A percentile compares a stretch with the other conserved stretches of the same genome.
phyloP scores from a whole-genome alignment of 1,140 invertebrate genomes.

The Scylla paramamosain region DNA sequence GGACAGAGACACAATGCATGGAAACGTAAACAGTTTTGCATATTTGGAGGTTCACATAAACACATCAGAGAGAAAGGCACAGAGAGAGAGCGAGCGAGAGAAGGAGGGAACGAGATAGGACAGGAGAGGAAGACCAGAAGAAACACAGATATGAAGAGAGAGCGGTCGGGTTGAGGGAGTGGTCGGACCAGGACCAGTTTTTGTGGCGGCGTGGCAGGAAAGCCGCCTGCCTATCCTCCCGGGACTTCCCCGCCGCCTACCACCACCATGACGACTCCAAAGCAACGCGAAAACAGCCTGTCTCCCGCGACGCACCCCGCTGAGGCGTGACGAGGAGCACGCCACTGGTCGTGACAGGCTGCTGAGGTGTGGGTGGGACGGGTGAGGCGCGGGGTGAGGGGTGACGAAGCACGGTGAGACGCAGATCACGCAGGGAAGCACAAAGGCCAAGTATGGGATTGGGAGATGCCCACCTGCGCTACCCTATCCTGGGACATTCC shows the following conservation, averaged over 20 bases:
- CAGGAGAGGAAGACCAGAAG: no score
- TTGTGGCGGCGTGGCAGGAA: background rate
- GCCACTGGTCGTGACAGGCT: background rate
- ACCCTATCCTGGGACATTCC: no score
- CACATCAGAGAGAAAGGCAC: background rate
- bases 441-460: no score
- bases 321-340: background rate
- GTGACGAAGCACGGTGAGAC: background rate
- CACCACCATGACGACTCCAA: background rate
- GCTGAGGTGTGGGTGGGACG: background rate
- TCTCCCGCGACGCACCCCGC: background rate
- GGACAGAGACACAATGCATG: background rate
- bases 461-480: no score
- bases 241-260: background rate
- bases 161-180: background rate
- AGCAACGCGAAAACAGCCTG: background rate
- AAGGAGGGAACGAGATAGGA: no score
- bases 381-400: background rate
- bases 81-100: background rate
- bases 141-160: background rate
- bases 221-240: background rate
- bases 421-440: background rate
- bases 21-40: no score
- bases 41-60: no score
- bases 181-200: background rate